phyloP scores from a whole-genome alignment of 2,888 invertebrate genomes.

The Tenthredo amoena region DNA sequence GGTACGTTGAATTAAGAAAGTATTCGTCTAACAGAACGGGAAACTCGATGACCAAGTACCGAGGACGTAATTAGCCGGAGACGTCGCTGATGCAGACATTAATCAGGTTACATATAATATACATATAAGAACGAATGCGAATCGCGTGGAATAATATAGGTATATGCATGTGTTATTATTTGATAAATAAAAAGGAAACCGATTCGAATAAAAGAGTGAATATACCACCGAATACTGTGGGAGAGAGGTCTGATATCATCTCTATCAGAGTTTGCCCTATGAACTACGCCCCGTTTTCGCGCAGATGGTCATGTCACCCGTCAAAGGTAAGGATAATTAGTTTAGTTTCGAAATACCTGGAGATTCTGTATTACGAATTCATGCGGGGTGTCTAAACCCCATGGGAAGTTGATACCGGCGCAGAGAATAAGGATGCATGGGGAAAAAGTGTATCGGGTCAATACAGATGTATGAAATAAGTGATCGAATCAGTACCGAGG shows the following conservation, averaged over 20 bases:
- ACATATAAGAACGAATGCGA: not conserved
- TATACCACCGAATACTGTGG: not conserved
- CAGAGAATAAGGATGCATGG: not conserved
- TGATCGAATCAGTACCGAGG: not conserved
- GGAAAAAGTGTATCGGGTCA: not conserved
- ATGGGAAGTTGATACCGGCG: not conserved
- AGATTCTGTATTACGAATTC: not conserved
- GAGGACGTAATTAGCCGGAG: slow-evolving; percentile 62
- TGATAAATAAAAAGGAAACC: not conserved
- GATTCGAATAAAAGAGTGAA: not conserved
- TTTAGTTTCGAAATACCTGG: not conserved
- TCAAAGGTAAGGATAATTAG: not conserved
- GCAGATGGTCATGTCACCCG: not conserved
- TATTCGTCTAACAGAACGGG: slow-evolving; percentile 27
- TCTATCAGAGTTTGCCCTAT: not conserved
- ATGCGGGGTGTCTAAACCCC: not conserved
- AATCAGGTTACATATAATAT: slow-evolving; percentile 60
- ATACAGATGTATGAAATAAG: not conserved
- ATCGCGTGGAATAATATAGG: not conserved
- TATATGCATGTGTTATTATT: not conserved
- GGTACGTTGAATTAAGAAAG: not conserved
- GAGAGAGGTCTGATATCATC: not conserved
- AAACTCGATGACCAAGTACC: slow-evolving; percentile 60
- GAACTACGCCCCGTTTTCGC: not conserved
- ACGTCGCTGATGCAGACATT: slow-evolving; percentile 61